These are phyloP conservation scores for Pogona vitticeps DNA, from an alignment of 2,113 vertebrate species.

Conservation along the genomic window DNA sequence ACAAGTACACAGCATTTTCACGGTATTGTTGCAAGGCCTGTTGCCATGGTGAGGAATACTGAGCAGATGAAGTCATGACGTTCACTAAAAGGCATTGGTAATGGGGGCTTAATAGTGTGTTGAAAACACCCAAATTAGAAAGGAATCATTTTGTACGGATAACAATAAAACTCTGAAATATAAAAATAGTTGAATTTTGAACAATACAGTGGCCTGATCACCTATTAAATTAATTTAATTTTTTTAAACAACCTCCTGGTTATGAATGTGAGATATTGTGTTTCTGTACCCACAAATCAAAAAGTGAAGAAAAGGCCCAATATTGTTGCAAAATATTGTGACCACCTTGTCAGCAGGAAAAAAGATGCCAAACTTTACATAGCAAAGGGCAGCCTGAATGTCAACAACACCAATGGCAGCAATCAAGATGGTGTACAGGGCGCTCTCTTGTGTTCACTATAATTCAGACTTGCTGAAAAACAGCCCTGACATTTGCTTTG, in stretches of 20 bases:
- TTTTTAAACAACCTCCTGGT: too few relatives aligned
- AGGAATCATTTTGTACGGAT: conserved; percentile 28
- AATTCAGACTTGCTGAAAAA: too few relatives aligned
- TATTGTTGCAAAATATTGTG: too few relatives aligned
- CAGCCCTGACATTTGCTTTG: too few relatives aligned
- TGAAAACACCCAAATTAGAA: conserved; percentile 59
- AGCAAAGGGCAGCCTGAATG: not conserved
- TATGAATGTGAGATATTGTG: too few relatives aligned
- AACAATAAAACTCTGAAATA: conserved; percentile 39
- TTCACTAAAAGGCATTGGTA: conserved; percentile 66
- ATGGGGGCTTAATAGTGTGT: conserved; percentile 54
- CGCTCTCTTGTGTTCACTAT: too few relatives aligned
- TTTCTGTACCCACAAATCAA: too few relatives aligned
- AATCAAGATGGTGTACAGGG: too few relatives aligned
- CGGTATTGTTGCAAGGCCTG: conserved; percentile 53
- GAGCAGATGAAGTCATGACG: conserved; percentile 57
- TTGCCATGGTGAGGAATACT: conserved; percentile 58
- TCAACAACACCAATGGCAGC: too few relatives aligned
- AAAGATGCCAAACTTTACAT: not conserved
- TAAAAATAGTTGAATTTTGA: not conserved
- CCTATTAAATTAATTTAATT: too few relatives aligned
- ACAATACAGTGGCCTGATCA: not conserved
- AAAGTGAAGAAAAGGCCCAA: too few relatives aligned
- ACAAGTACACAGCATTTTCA: conserved; percentile 42
- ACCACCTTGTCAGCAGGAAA: too few relatives aligned